These are phyloP conservation scores for Lasaia peninsularis DNA, from an alignment of 1,140 invertebrate species.

Conservation along the genomic window DNA sequence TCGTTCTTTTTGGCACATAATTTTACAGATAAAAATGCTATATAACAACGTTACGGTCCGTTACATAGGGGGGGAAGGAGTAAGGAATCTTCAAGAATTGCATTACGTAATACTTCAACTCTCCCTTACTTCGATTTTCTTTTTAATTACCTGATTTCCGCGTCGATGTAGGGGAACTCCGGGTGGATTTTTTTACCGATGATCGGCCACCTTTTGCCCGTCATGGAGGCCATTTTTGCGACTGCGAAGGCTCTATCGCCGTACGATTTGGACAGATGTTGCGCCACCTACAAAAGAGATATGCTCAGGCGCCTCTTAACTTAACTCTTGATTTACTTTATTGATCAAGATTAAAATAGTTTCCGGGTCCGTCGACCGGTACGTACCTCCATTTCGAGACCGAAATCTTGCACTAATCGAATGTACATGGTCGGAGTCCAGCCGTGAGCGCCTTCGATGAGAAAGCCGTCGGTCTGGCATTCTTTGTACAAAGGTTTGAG, in stretches of 20 bases:
- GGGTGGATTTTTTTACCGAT: conserved; percentile 97
- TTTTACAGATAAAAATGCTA: too few relatives aligned
- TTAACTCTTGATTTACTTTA: too few relatives aligned
- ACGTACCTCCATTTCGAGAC: conserved; percentile 90
- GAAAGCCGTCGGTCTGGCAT: conserved; percentile 92
- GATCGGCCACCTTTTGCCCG: conserved; percentile 97
- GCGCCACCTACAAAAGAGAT: conserved; percentile 80
- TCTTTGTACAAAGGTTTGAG: conserved; percentile 81
- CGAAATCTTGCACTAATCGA: conserved; percentile 95
- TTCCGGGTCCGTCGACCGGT: too few relatives aligned
- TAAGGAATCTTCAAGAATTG: too few relatives aligned
- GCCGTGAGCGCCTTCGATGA: conserved; percentile 96
- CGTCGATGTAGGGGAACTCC: conserved; percentile 99
- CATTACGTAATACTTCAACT: too few relatives aligned
- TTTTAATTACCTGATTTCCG: conserved; percentile 93
- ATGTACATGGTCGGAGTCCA: conserved; percentile 99
- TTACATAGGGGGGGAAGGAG: too few relatives aligned
- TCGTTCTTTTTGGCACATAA: too few relatives aligned
- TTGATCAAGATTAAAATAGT: too few relatives aligned
- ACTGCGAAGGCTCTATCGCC: conserved; percentile 98
- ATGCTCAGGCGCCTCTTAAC: too few relatives aligned
- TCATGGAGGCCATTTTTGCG: conserved; percentile 95
- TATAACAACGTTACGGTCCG: too few relatives aligned
- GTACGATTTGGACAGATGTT: conserved; percentile 97
- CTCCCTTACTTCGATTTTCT: too few relatives aligned